phyloP scores from a whole-genome alignment of 2,888 invertebrate genomes.

The Rhopalosiphum nymphaeae region DNA sequence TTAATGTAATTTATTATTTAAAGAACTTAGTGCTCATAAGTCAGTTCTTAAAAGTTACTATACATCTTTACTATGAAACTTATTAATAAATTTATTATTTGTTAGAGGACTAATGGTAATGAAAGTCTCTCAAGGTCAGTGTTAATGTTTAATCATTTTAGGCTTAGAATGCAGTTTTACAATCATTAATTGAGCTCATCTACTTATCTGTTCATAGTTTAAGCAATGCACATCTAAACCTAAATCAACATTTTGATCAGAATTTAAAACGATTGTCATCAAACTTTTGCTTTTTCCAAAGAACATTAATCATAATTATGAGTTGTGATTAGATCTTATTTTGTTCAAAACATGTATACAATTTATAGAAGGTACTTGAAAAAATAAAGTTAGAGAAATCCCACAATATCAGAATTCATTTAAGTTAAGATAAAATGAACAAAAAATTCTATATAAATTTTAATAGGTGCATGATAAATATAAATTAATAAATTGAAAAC shows the following conservation, averaged over 20 bases:
- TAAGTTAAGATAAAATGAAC: too few species aligned
- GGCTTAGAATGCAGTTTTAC: background rate
- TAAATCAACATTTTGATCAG: background rate
- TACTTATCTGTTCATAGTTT: background rate
- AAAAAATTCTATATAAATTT: too few species aligned
- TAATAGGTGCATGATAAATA: too few species aligned
- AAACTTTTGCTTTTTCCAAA: background rate
- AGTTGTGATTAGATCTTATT: background rate
- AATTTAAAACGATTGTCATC: background rate
- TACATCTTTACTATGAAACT: background rate
- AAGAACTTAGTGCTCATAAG: background rate
- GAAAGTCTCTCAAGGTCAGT: background rate
- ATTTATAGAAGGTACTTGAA: background rate
- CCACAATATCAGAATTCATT: too few species aligned
- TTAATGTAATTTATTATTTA: background rate
- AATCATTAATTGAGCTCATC: background rate
- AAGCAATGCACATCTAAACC: background rate
- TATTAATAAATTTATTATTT: background rate
- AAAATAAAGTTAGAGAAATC: background rate
- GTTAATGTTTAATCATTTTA: background rate
- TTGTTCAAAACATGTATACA: background rate
- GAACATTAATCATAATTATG: background rate
- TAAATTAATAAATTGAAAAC: too few species aligned
- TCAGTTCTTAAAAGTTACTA: background rate
- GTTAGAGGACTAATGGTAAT: background rate